Evolutionary conservation across 92 coral and sea anemone species (phyloP), one percentile per base, ranked within the genome.

Genomic region (Pocillopora meandrina): DNA sequence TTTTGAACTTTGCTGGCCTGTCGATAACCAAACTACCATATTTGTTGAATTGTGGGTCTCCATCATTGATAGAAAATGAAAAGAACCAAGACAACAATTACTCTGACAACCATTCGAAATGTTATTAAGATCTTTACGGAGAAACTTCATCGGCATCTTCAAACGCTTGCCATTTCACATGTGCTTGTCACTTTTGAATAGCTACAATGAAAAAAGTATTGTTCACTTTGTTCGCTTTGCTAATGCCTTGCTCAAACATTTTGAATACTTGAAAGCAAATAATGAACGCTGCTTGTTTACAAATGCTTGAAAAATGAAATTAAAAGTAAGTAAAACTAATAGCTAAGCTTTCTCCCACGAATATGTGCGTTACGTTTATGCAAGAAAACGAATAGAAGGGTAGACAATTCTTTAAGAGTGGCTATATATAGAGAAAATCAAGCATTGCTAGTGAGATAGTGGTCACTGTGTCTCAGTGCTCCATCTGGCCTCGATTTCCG

Each of bases 161-260:
- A 36, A 35, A 70, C 10, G 56, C 1, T 4, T 70, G 5, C 52
- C 4, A 42, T 70, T 35, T 36, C 21, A 16, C 56, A 70, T 35
- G 74, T 55, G 56, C 15, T 34, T 70, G 36, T 64, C 34, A 10
- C 16, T 31, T 66, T 76, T 76, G 57, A 76, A 61, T 49, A 63
- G 52, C 10, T 20, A 60, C 13, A 78, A 63, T 65, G 17, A 60
- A 63, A 42, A 63, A 19, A 61, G 61, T 47, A 14, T 78, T 78
- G 72, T 42, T 62, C 65, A 65, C 21, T 26, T 26, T 26, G 64
- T 0, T 71, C 63, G 52, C 61, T 78, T 76, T 63, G 60, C 26
- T 10, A 42, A 78, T 63, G 82, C 21, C 63, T 52, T 78, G 82
- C 65, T 58, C 82, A 78, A 63, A 78, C 60, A 52, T 35, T 21